These are phyloP conservation scores for Schizaphis graminum DNA, from an alignment of 2,888 invertebrate genomes.

Conservation along the genomic window DNA sequence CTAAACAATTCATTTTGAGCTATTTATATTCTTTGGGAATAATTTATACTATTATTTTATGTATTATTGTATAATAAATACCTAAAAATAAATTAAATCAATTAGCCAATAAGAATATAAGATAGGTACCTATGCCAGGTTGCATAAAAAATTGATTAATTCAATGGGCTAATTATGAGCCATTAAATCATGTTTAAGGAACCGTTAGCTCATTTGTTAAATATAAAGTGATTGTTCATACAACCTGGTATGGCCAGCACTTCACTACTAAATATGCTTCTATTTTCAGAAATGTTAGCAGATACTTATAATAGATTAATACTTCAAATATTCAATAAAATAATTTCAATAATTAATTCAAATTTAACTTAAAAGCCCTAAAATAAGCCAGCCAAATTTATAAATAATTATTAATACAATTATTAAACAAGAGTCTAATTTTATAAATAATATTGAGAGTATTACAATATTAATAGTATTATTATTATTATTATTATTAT, in stretches of 20 bases:
- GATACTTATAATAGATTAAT: neutral
- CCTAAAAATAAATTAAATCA: neutral
- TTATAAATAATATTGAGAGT: neutral
- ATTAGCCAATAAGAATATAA: conserved; percentile 9
- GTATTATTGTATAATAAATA: neutral
- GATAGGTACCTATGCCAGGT: neutral
- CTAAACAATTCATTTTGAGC: conserved; percentile 58
- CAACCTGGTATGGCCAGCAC: too few relatives aligned
- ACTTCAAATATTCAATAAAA: neutral
- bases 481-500: neutral
- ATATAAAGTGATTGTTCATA: too few relatives aligned
- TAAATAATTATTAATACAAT: neutral
- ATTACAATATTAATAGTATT: neutral
- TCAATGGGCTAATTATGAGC: too few relatives aligned
- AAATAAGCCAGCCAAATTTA: neutral
- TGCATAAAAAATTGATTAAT: too few relatives aligned
- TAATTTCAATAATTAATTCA: neutral
- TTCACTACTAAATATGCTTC: neutral
- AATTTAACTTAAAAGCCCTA: neutral
- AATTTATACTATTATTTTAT: neutral
- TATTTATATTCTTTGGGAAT: conserved; percentile 29
- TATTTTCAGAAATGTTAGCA: neutral
- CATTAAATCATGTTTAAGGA: too few relatives aligned
- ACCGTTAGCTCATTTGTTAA: too few relatives aligned
- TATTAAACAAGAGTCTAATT: neutral